Conservation (phyloP, 2,113 vertebrate genomes). For the Hippocampus barbouri region DNA sequence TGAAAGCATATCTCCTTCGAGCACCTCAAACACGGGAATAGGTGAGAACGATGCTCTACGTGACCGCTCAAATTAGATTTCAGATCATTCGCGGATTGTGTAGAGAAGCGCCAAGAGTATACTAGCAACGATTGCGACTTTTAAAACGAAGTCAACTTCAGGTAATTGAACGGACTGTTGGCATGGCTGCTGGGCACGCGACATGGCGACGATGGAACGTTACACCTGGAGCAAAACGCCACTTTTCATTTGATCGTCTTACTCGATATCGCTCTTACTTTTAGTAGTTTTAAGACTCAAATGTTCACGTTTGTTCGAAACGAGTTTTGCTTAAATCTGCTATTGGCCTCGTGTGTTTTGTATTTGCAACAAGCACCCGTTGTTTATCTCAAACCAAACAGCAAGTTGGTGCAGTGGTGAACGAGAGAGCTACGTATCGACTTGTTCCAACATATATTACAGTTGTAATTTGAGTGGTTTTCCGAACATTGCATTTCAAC, state of each 20-base stretch:
- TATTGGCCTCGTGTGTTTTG: not conserved
- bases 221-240: not conserved
- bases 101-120: not conserved
- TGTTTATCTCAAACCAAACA: not conserved
- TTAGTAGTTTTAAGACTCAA: not conserved
- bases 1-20: not conserved
- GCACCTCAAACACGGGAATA: constrained; percentile 26
- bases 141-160: not conserved
- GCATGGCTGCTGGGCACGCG: constrained; percentile 9
- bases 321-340: not conserved
- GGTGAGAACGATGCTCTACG: constrained; percentile 53
- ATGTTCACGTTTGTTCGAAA: not conserved
- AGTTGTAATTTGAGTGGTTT: not conserved
- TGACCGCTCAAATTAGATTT: constrained; percentile 18
- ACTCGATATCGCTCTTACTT: not conserved
- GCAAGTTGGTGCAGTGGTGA: not conserved
- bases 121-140: not conserved
- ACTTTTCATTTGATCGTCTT: not conserved
- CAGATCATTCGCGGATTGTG: not conserved
- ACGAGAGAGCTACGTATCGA: constrained; percentile 11
- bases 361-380: not conserved
- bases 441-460: not conserved
- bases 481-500: not conserved
- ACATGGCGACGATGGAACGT: not conserved
- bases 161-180: not conserved